These are phyloP conservation scores for Erebia ligea DNA, from an alignment of 2,888 invertebrate species.

Conservation along the genomic window DNA sequence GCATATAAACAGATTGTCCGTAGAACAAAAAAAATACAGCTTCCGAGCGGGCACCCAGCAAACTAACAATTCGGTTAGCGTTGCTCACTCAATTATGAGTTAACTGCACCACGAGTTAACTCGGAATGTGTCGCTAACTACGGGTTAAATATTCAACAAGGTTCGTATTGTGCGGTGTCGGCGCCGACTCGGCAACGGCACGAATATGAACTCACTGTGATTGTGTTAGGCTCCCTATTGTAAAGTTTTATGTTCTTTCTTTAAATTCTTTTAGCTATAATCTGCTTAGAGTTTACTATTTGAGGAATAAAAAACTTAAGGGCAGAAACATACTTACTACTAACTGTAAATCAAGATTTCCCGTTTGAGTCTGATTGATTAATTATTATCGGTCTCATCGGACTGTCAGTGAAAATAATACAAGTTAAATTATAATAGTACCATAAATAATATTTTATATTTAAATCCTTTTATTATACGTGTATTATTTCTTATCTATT, in stretches of 20 bases:
- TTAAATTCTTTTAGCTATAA: slow-evolving; percentile 31
- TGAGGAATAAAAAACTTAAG: neutral
- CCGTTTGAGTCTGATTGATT: no score
- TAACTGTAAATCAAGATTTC: no score
- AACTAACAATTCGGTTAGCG: slow-evolving; percentile 50
- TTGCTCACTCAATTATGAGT: slow-evolving; percentile 61
- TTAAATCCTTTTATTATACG: no score
- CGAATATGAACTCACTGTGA: slow-evolving; percentile 44
- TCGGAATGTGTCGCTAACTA: slow-evolving; percentile 61
- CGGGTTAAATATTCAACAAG: slow-evolving; percentile 62
- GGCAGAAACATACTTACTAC: no score
- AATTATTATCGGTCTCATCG: no score
- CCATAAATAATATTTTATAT: no score
- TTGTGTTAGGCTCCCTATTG: slow-evolving; percentile 39
- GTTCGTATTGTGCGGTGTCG: slow-evolving; percentile 46
- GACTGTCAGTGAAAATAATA: no score
- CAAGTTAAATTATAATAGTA: no score
- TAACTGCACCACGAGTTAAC: slow-evolving; percentile 59
- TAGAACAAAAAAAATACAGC: slow-evolving; percentile 26
- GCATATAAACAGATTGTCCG: slow-evolving; percentile 12
- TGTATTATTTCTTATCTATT: no score
- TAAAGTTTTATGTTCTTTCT: slow-evolving; percentile 27
- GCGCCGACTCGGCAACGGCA: slow-evolving; percentile 35
- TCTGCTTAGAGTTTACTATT: slow-evolving; percentile 18
- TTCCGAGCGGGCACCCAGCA: slow-evolving; percentile 38